Conservation (phyloP, 2,888 invertebrate genomes). For the Nesidiocoris tenuis region DNA sequence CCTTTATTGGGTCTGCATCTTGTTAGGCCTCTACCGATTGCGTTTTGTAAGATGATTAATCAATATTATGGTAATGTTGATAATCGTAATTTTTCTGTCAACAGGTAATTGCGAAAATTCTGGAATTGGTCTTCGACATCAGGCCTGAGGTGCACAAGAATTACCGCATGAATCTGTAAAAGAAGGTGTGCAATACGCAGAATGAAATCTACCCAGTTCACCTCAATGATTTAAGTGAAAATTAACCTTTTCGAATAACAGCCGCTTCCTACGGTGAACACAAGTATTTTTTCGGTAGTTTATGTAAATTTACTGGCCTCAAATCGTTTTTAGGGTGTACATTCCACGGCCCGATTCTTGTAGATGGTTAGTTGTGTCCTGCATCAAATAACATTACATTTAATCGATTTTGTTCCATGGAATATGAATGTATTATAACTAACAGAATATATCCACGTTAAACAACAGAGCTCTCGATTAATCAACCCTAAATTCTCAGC, state of each 20-base stretch:
- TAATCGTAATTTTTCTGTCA: slow-evolving; percentile 51
- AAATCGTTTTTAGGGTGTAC: not conserved
- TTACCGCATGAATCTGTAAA: slow-evolving; percentile 55
- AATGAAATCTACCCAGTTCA: slow-evolving; percentile 9
- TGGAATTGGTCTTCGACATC: slow-evolving; percentile 85
- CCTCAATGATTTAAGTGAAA: slow-evolving; percentile 3
- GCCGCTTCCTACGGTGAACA: not conserved
- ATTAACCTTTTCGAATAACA: not conserved
- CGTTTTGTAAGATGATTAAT: too few relatives aligned
- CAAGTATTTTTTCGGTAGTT: not conserved
- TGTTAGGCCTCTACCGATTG: too few relatives aligned
- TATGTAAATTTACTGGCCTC: not conserved
- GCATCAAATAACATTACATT: not conserved
- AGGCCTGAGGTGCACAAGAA: slow-evolving; percentile 91
- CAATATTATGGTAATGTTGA: too few relatives aligned
- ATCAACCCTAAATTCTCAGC: not conserved
- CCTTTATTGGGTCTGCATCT: not conserved
- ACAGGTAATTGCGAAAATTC: slow-evolving; percentile 75
- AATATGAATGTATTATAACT: slow-evolving; percentile 20
- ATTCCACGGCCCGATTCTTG: not conserved
- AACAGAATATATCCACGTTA: slow-evolving; percentile 16
- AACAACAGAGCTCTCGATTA: not conserved
- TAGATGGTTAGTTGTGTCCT: not conserved
- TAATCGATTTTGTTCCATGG: slow-evolving; percentile 10
- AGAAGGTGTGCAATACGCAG: slow-evolving; percentile 11